Percentiles rank a stretch among this genome's conserved stretches.
phyloP scores from a whole-genome alignment of 2,113 vertebrate genomes.

The Bubo scandiacus region DNA sequence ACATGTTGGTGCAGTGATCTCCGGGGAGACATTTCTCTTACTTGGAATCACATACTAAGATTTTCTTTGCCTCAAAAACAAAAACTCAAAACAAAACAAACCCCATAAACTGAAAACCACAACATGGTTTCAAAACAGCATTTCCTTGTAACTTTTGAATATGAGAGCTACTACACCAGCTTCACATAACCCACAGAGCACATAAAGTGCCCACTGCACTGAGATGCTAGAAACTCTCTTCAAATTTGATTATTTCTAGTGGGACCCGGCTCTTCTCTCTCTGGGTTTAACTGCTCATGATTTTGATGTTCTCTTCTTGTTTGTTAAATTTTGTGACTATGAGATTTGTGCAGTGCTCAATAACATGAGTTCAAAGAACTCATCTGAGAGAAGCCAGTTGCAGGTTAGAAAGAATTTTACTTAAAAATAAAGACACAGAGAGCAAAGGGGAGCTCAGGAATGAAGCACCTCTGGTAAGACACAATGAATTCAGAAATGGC shows the following conservation, averaged over 20 bases:
- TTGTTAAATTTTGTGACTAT: neutral
- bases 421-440: neutral
- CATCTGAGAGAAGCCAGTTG: neutral
- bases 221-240: neutral
- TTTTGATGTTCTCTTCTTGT: neutral
- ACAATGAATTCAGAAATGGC: neutral
- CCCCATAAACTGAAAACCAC: neutral
- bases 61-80: neutral
- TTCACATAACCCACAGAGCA: neutral
- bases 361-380: neutral
- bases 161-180: neutral
- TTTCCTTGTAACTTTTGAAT: neutral
- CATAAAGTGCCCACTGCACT: fast-evolving
- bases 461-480: neutral
- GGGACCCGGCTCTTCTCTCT: neutral
- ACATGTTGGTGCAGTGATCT: neutral
- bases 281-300: neutral
- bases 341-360: neutral
- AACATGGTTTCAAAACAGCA: neutral
- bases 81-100: neutral
- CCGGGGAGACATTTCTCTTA: neutral
- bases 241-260: neutral
- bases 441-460: neutral
- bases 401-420: neutral
- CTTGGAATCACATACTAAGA: neutral